Percentiles rank a stretch among this genome's conserved stretches.
These are phyloP conservation scores for Acanthosoma haemorrhoidale DNA, from an alignment of 2,888 invertebrate genomes.

Conservation along the genomic window DNA sequence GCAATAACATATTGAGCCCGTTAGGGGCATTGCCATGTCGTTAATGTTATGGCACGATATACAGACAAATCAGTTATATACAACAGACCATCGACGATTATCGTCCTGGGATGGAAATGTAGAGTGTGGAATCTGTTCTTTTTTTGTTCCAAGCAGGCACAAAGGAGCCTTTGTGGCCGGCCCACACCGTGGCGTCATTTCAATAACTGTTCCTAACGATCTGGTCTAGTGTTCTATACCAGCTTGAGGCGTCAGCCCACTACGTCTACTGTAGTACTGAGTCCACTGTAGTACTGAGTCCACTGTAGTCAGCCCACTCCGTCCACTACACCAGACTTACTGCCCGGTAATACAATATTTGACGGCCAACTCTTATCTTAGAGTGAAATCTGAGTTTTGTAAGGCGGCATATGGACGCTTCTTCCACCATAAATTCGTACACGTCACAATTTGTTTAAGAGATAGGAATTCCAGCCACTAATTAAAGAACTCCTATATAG, in stretches of 20 bases:
- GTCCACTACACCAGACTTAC: not conserved
- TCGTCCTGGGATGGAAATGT: not conserved
- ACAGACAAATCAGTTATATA: not conserved
- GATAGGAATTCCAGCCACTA: too few relatives aligned
- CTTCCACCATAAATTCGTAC: not conserved
- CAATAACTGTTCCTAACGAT: constrained; percentile 19
- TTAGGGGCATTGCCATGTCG: too few relatives aligned
- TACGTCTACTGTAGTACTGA: too few relatives aligned
- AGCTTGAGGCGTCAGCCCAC: too few relatives aligned
- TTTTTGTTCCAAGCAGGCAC: not conserved
- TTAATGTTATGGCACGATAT: not conserved
- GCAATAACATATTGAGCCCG: too few relatives aligned
- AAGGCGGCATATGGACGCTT: not conserved
- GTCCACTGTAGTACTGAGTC: too few relatives aligned
- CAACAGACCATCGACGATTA: too few relatives aligned
- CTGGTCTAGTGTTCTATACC: not conserved
- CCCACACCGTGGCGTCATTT: constrained; percentile 23
- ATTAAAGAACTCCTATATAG: too few relatives aligned
- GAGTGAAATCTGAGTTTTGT: not conserved
- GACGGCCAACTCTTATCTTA: not conserved
- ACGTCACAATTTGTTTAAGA: too few relatives aligned
- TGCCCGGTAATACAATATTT: not conserved
- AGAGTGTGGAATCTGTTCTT: not conserved
- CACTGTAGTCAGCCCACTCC: not conserved
- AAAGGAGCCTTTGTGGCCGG: constrained; percentile 3